A percentile compares a stretch with the other conserved stretches of the same genome.
These are phyloP conservation scores for Sebastes cheni DNA, from an alignment of 2,797 vertebrate species.

Conservation along the genomic window DNA sequence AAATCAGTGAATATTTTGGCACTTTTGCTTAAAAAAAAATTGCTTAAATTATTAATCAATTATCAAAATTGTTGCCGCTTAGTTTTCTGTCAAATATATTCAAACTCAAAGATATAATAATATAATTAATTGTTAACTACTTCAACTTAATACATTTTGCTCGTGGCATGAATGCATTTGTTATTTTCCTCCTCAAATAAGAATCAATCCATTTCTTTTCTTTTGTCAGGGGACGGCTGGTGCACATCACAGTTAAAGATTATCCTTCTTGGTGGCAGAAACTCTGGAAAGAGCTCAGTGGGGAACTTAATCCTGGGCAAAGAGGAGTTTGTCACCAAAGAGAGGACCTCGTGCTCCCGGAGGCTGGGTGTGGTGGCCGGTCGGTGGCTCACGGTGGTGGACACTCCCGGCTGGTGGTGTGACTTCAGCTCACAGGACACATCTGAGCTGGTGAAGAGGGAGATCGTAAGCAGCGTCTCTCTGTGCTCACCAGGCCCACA, in stretches of 20 bases:
- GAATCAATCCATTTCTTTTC: neutral
- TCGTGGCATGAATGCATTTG: neutral
- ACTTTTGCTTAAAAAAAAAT: neutral
- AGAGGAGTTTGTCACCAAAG: slow-evolving; percentile 71
- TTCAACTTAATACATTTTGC: no score
- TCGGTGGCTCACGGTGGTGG: slow-evolving; percentile 72
- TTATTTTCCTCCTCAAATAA: neutral
- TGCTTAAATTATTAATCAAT: no score
- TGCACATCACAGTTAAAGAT: slow-evolving; percentile 56
- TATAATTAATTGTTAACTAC: no score
- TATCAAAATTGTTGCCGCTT: no score
- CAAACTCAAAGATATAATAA: no score
- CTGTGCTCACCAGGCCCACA: slow-evolving; percentile 79
- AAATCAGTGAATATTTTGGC: neutral
- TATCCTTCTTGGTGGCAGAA: slow-evolving; percentile 78
- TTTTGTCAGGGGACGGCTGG: slow-evolving; percentile 35
- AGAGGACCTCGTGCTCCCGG: slow-evolving; percentile 65
- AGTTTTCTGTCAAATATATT: no score
- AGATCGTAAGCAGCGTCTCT: slow-evolving; percentile 68
- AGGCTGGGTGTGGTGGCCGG: slow-evolving; percentile 48
- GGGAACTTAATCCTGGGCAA: slow-evolving; percentile 75
- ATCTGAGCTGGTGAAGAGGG: slow-evolving; percentile 66
- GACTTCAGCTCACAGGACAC: slow-evolving; percentile 68
- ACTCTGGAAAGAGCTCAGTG: slow-evolving; percentile 73
- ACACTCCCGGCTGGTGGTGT: slow-evolving; percentile 82